Evolutionary conservation across 2,113 vertebrate genomes (phyloP).

Genomic region (Acanthisitta chloris): DNA sequence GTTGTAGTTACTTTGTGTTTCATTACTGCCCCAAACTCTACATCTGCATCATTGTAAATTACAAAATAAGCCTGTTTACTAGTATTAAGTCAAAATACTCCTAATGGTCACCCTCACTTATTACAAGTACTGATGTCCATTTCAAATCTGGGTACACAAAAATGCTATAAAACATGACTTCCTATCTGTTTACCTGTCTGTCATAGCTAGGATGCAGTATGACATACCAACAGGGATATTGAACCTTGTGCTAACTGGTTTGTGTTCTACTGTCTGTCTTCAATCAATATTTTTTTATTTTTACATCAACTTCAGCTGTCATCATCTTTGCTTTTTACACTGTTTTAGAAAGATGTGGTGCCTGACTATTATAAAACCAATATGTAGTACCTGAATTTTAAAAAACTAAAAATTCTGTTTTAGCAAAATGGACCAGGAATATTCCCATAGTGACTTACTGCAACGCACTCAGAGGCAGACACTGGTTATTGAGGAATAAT

Average conservation of each 20-base stretch:
- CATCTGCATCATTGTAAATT: neutral
- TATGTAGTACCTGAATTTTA: too few species aligned
- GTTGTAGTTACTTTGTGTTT: neutral
- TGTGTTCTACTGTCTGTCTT: neutral
- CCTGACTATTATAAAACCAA: neutral
- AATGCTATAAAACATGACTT: neutral
- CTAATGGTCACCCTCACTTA: neutral
- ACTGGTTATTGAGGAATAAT: neutral
- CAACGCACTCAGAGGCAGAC: neutral
- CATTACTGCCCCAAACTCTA: neutral
- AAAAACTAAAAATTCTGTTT: neutral
- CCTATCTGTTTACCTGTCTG: neutral
- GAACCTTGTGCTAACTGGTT: neutral
- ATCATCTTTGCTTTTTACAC: neutral
- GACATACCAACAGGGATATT: neutral
- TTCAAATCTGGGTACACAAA: neutral
- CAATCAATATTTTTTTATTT: neutral
- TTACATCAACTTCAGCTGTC: neutral
- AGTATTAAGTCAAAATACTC: neutral
- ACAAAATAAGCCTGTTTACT: neutral
- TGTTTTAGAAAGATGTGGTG: neutral
- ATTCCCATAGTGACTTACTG: neutral
- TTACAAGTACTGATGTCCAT: neutral
- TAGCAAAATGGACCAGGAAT: neutral
- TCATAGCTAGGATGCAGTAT: neutral